phyloP scores from a whole-genome alignment of 2,113 vertebrate genomes.

The Podarcis raffonei region DNA sequence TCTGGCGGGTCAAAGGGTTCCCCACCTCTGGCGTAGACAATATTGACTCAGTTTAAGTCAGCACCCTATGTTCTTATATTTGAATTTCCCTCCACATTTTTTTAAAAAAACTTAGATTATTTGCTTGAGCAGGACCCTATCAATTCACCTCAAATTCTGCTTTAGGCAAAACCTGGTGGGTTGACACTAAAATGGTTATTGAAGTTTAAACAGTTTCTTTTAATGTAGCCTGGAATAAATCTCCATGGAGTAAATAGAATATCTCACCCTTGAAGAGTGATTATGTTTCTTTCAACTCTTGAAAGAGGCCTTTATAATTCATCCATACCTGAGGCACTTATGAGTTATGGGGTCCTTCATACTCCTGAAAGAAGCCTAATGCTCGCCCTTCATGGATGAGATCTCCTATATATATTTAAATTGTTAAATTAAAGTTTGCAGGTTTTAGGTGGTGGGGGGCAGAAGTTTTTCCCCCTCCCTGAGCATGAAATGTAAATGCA shows the following conservation, averaged over 20 bases:
- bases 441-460: neutral
- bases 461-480: neutral
- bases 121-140: neutral
- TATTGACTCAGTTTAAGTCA: too few species aligned
- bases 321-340: constrained; percentile 50
- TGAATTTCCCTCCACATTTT: too few species aligned
- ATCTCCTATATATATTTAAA: constrained; percentile 41
- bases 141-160: neutral
- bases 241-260: constrained; percentile 46
- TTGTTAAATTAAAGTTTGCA: constrained; percentile 42
- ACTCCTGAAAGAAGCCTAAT: constrained; percentile 48
- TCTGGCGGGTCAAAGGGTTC: too few species aligned
- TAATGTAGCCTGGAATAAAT: constrained; percentile 36
- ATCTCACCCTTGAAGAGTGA: constrained; percentile 55
- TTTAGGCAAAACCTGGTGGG: neutral
- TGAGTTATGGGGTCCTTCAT: constrained; percentile 50
- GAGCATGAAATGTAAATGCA: constrained; percentile 37
- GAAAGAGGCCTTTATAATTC: constrained; percentile 59
- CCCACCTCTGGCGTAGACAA: too few species aligned
- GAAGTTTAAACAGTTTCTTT: constrained; percentile 41
- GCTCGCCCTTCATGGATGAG: constrained; percentile 50
- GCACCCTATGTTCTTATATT: too few species aligned
- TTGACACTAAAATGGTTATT: neutral
- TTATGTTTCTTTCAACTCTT: constrained; percentile 58
- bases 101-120: neutral